Base-by-base conservation (phyloP, 2,888 invertebrate genomes). In the Linhomoeus sp. region DNA sequence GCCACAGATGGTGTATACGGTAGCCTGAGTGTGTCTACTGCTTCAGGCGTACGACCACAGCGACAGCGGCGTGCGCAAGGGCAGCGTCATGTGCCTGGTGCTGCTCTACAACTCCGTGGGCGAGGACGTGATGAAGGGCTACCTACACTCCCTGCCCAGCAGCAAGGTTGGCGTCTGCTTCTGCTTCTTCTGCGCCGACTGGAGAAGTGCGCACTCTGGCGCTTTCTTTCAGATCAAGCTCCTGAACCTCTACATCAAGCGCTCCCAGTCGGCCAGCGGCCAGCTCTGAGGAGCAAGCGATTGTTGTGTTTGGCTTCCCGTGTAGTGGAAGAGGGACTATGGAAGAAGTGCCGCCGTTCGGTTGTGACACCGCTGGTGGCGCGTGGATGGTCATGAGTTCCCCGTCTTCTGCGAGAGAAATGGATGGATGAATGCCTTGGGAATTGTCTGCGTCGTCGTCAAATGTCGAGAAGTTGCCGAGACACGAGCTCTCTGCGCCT, bases 61-160 rank as follows among this genome's bases (percentile, higher is more conserved):
- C 47, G 85, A 88, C 68, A 87, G 86, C 46, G 79, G 83, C 54
- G 86, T 94, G 25, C 76, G 94, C 43, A 94, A 94, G 67, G 86
- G 88, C 56, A 84, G 87, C 15, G 87, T 92, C 20, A 90, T 94
- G 71, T 90, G 90, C 63, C 85, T 94, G 78, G 92, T 94, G 3
- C 83, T 86, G 42, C 76, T 92, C 58, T 84, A 92, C 61, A 76
- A 81, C 63, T 79, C 79, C 38, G 78, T 87, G 12, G 90, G 90
- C 1, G 85, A 87, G 45, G 57, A 55, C 25, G 73, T 77, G 37
- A 75, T 90, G 66, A 63, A 69, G 59, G 83, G 84, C 2, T 81
- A 84, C 64, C 75, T 90, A 50, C 73, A 75, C 39, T 76, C 77
- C 41, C 73, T 94, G 46, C 80, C 80, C 58, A 81, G 84, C 57